These are phyloP conservation scores for Aegotheles bennettii DNA, from an alignment of 2,113 vertebrate species.

Conservation along the genomic window DNA sequence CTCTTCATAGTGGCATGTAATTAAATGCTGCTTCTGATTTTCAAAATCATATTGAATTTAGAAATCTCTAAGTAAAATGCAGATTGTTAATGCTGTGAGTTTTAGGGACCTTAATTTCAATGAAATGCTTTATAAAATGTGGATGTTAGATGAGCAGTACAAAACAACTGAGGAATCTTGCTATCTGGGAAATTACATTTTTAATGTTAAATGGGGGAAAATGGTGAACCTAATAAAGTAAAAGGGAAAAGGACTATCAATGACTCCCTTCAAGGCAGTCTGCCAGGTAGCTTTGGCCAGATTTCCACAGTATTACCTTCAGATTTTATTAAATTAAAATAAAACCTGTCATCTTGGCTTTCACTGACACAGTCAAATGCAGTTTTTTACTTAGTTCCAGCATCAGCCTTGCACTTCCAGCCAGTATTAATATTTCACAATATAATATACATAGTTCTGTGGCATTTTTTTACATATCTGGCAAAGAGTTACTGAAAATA, in stretches of 20 bases:
- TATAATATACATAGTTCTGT: slow-evolving; percentile 15
- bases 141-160: slow-evolving; percentile 3
- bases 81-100: slow-evolving; percentile 33
- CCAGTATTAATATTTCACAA: slow-evolving; percentile 47
- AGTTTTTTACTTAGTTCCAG: slow-evolving; percentile 51
- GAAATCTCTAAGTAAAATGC: slow-evolving; percentile 49
- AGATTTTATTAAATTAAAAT: slow-evolving; percentile 75
- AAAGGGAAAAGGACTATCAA: slow-evolving; percentile 47
- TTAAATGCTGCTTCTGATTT: slow-evolving; percentile 39
- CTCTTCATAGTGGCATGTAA: not conserved
- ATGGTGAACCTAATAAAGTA: slow-evolving; percentile 41
- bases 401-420: slow-evolving; percentile 33
- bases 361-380: slow-evolving; percentile 49
- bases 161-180: slow-evolving; percentile 53
- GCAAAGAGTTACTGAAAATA: slow-evolving; percentile 39
- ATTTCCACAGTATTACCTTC: slow-evolving; percentile 56
- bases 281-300: slow-evolving; percentile 62
- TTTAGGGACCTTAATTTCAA: slow-evolving; percentile 56
- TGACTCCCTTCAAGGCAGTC: slow-evolving; percentile 56
- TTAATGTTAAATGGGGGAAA: slow-evolving; percentile 58
- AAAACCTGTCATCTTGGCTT: slow-evolving; percentile 64
- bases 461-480: slow-evolving; percentile 36
- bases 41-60: slow-evolving; percentile 38
- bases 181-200: slow-evolving; percentile 63
- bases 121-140: slow-evolving; percentile 40